Evolutionary conservation across 2,888 invertebrate species (phyloP), one percentile per base, ranked within the genome.

Genomic region (Erebia palarica): DNA sequence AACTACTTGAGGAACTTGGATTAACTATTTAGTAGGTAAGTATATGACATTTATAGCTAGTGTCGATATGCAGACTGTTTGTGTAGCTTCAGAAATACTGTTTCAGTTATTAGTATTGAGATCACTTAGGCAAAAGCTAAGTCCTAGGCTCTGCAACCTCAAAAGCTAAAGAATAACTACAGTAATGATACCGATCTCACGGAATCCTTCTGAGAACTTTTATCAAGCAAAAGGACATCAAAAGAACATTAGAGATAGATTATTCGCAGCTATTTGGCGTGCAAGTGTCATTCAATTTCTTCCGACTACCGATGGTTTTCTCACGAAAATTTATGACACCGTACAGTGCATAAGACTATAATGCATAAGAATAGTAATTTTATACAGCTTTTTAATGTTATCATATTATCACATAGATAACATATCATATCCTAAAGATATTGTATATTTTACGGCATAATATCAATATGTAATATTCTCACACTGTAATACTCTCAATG

Each of bases 231-330:
- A 59, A 49, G 59, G n/a, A 67, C 67, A 67, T 67, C 67, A 67
- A 67, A 67, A 67, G 58, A n/a, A 47, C 67, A 67, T 67, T 67
- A 67, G 59, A 67, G 67, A 59, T 55, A 55, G 67, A 58, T 67
- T 67, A 58, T 67, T 67, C 59, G 49, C 16, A 67, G 57, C 66
- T 57, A 66, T 67, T 59, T 67, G 58, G 47, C 67, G 47, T 59
- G 47, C n/a, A 55, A 44, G 27, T n/a, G 44, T 65, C 65, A 27
- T 59, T 67, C 58, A 59, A 67, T 67, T 59, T 67, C 59, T 58
- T 67, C 58, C 65, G 44, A 57, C 57, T 57, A 66, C 57, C 21
- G 49, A 67, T 67, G 49, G 49, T 58, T 59, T 67, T 47, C 67
- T 16, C 53, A 63, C 36, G n/a, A 57, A 63, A 53, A 11, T 53